Evolutionary conservation across 2,113 vertebrate species (phyloP), one percentile per base, ranked within the genome.

Genomic region (Hyla sarda): DNA sequence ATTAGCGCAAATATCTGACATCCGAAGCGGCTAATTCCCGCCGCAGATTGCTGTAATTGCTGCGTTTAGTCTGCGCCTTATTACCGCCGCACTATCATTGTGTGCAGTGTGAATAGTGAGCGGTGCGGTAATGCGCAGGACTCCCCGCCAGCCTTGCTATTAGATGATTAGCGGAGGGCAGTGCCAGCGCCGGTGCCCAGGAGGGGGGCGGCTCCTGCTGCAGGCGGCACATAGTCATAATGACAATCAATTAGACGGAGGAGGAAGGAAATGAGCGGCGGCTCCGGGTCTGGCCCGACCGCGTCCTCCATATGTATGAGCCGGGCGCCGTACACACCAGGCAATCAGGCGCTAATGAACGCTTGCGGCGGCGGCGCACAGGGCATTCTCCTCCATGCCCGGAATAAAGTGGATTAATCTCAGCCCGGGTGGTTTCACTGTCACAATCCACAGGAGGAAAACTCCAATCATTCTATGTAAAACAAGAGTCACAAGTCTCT

Each of bases 21-120:
- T 91, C 92, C 93, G 88, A 93, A 93, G 92, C 90, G 93, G 93
- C 91, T 95, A 94, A 93, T 95, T 96, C 94, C 92, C 83, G 91
- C 95, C 93, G 90, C 93, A 93, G 97, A 97, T 97, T 97, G 95
- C 94, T 95, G 95, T 98, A 99, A 99, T 99, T 98, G 98, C 97
- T 93, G 96, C 95, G 96, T 97, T 96, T 97, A 96, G 98, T 96
- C 97, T 96, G 62, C 95, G 92, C 93, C 95, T 71, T 96, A 96
- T 96, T 94, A 96, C 95, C 97, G 97, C 96, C 95, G 92, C 92
- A 94, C 96, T 97, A 95, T 95, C 94, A 95, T 92, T 95, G 97
- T 96, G 96, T 96, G 7, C n/a, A 21, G 91, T 96, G 97, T 95
- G 96, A 97, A 96, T 96, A 98, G 93, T 94, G 52, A 93, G 95